Conservation (phyloP, 2,113 vertebrate genomes). For the Alligator mississippiensis region DNA sequence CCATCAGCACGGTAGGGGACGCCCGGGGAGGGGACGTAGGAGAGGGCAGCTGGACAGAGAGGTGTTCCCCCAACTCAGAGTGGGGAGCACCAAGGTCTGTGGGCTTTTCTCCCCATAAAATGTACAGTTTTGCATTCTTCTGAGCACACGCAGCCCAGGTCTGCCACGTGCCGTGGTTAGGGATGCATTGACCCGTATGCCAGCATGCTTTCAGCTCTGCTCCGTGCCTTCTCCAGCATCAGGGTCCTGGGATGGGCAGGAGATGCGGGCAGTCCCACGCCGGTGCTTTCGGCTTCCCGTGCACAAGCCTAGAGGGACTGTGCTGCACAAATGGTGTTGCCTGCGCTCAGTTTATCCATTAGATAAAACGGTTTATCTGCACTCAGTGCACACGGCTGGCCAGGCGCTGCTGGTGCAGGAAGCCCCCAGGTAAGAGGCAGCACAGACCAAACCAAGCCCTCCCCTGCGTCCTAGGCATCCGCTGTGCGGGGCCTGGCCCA, state of each 20-base stretch:
- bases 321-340: neutral
- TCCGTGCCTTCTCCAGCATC: neutral
- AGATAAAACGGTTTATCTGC: no score
- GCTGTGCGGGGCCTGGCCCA: neutral
- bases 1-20: neutral
- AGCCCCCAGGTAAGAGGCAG: neutral
- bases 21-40: neutral
- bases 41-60: neutral
- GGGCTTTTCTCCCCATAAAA: neutral
- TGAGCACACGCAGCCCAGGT: no score
- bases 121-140: no score
- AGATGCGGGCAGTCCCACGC: no score
- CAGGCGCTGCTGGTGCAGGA: neutral
- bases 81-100: neutral
- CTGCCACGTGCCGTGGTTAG: neutral
- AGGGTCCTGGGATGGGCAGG: neutral
- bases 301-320: neutral
- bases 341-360: no score
- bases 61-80: neutral
- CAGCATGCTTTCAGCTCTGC: neutral
- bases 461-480: neutral
- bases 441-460: neutral
- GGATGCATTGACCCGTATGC: neutral
- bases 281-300: neutral
- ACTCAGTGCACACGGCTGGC: no score